Percentiles rank a stretch among this genome's conserved stretches.
These are phyloP conservation scores for Paracyclopina nana DNA, from an alignment of 1,140 invertebrate species.

Conservation along the genomic window DNA sequence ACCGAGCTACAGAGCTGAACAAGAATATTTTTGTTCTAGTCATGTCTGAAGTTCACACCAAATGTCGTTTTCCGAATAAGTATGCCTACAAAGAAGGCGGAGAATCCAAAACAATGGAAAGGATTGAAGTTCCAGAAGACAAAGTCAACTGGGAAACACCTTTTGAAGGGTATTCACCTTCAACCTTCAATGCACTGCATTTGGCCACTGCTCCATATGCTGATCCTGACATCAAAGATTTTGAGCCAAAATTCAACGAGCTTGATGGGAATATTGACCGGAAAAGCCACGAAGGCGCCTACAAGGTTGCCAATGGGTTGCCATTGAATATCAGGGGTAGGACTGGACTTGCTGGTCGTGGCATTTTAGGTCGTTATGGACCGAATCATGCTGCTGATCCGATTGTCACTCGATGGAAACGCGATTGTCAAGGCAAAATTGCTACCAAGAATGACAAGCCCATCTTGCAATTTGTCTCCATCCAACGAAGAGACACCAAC, in stretches of 20 bases:
- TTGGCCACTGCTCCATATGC: constrained; percentile 6
- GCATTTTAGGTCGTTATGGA: constrained; percentile 70
- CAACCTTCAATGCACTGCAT: constrained; percentile 5
- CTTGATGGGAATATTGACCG: constrained; percentile 58
- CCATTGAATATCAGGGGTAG: constrained; percentile 21
- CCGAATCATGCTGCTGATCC: constrained; percentile 85
- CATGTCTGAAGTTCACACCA: too few relatives aligned
- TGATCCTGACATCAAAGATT: constrained; percentile 24
- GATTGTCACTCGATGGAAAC: constrained; percentile 68
- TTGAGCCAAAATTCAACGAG: constrained; percentile 54
- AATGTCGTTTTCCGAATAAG: constrained; percentile 2
- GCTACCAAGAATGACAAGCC: constrained; percentile 24
- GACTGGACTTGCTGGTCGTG: constrained; percentile 41
- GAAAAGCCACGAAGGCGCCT: constrained; percentile 43
- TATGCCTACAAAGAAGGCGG: not conserved
- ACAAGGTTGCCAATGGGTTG: constrained; percentile 36
- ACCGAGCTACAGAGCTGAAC: too few relatives aligned
- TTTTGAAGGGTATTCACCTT: not conserved
- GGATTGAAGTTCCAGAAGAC: not conserved
- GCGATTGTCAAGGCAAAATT: constrained; percentile 28
- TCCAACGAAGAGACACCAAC: constrained; percentile 56
- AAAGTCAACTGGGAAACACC: not conserved
- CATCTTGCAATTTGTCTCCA: constrained; percentile 73
- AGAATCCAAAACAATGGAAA: too few relatives aligned
- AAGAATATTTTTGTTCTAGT: too few relatives aligned